phyloP scores from a whole-genome alignment of 2,888 invertebrate genomes.

The Mythimna lalbum region DNA sequence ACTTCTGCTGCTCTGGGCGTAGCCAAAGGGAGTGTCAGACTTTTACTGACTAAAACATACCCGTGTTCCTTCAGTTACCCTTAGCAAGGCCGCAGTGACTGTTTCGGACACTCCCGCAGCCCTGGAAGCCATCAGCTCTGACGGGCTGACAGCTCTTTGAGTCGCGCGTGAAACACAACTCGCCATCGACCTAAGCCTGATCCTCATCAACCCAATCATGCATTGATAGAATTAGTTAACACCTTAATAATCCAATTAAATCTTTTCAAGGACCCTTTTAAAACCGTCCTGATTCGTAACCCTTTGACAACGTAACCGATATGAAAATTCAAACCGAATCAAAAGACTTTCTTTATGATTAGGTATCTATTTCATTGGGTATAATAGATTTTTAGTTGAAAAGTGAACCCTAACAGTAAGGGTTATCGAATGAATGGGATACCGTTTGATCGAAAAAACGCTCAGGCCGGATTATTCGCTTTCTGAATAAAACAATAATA shows the following conservation, averaged over 20 bases:
- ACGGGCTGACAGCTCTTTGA: too few species aligned
- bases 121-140: too few species aligned
- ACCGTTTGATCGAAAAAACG: neutral
- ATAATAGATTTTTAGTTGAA: neutral
- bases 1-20: too few species aligned
- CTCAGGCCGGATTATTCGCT: neutral
- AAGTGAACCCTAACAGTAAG: neutral
- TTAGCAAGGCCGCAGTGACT: too few species aligned
- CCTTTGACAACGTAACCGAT: neutral
- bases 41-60: too few species aligned
- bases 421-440: neutral
- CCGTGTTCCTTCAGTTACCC: too few species aligned
- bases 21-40: too few species aligned
- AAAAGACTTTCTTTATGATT: neutral
- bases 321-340: neutral
- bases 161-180: too few species aligned
- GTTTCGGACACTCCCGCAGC: too few species aligned
- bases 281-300: neutral
- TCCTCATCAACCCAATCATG: too few species aligned
- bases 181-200: too few species aligned
- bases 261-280: neutral
- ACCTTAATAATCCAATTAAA: neutral
- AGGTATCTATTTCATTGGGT: neutral
- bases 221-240: too few species aligned
- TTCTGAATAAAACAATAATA: neutral